A percentile compares a stretch with the other conserved stretches of the same genome.
Conservation (phyloP, 2,113 vertebrate species). For the Mola mola region DNA sequence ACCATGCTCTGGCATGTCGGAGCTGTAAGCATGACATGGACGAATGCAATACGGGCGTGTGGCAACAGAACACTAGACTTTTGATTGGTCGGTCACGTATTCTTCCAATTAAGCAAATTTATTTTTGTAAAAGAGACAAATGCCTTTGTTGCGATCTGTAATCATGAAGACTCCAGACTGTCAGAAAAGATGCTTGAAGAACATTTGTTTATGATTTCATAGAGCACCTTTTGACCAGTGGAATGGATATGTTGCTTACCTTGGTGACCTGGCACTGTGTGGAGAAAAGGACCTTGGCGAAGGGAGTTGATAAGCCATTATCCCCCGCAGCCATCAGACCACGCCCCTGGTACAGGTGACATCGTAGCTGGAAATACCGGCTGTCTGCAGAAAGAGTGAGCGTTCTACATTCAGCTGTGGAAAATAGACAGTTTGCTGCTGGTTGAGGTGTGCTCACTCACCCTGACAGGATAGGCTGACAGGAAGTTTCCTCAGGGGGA, state of each 20-base stretch:
- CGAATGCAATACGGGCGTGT: too few species aligned
- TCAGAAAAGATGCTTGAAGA: too few species aligned
- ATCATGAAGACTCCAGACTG: not conserved
- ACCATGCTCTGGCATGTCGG: too few species aligned
- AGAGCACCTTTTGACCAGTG: too few species aligned
- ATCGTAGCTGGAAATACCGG: constrained; percentile 93
- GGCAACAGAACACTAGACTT: too few species aligned
- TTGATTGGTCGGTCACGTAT: too few species aligned
- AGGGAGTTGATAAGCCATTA: constrained; percentile 92
- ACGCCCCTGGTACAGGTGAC: constrained; percentile 92
- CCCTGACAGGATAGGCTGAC: constrained; percentile 85
- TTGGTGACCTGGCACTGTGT: constrained; percentile 88
- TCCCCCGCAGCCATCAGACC: constrained; percentile 90
- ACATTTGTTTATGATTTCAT: not conserved
- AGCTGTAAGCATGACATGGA: too few species aligned
- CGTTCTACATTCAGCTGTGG: not conserved
- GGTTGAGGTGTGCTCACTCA: constrained; percentile 46
- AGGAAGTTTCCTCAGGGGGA: constrained; percentile 68
- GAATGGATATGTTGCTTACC: too few species aligned
- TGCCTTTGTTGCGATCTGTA: not conserved
- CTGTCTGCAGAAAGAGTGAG: constrained; percentile 72
- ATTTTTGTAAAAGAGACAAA: not conserved
- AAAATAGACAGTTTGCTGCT: not conserved
- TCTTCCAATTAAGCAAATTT: too few species aligned
- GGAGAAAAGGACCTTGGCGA: constrained; percentile 89